These are phyloP conservation scores for Pachypanchax playfairii DNA, from an alignment of 2,113 vertebrate genomes.

Conservation along the genomic window DNA sequence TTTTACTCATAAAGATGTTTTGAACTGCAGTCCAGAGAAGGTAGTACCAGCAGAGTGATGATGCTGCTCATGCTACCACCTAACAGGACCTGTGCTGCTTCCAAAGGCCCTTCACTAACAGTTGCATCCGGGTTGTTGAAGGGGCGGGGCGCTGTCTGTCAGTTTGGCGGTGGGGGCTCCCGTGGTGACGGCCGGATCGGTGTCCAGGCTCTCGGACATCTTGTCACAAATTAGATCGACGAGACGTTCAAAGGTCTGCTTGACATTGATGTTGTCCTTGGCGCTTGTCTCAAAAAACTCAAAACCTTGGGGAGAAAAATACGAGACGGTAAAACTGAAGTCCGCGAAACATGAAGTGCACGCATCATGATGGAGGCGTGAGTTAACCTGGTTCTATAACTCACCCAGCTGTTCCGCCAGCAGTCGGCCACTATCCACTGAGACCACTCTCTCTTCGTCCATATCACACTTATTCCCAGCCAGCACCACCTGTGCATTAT, in stretches of 20 bases:
- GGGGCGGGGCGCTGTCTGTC: slow-evolving; percentile 88
- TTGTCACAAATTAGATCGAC: slow-evolving; percentile 98
- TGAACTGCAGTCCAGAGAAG: slow-evolving; percentile 61
- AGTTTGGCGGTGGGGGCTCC: slow-evolving; percentile 89
- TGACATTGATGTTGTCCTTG: slow-evolving; percentile 97
- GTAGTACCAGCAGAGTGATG: slow-evolving; percentile 48
- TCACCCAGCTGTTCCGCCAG: slow-evolving; percentile 96
- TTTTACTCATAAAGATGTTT: slow-evolving; percentile 55
- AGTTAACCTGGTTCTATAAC: slow-evolving; percentile 34
- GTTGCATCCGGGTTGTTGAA: slow-evolving; percentile 88
- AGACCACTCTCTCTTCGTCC: slow-evolving; percentile 94
- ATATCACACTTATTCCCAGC: slow-evolving; percentile 98
- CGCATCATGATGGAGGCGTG: background rate
- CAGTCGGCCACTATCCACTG: slow-evolving; percentile 89
- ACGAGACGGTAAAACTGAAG: background rate
- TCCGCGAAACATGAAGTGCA: no score
- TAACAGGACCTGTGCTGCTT: slow-evolving; percentile 29
- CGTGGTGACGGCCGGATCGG: slow-evolving; percentile 84
- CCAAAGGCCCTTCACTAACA: slow-evolving; percentile 83
- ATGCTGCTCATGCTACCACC: slow-evolving; percentile 39
- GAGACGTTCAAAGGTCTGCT: slow-evolving; percentile 95
- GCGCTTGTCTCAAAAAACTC: slow-evolving; percentile 98
- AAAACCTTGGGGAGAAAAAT: slow-evolving; percentile 82
- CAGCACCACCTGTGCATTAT: slow-evolving; percentile 96
- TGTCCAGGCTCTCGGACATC: slow-evolving; percentile 96